These are phyloP conservation scores for Ancistrus triradiatus DNA, from an alignment of 2,113 vertebrate species.

Conservation along the genomic window DNA sequence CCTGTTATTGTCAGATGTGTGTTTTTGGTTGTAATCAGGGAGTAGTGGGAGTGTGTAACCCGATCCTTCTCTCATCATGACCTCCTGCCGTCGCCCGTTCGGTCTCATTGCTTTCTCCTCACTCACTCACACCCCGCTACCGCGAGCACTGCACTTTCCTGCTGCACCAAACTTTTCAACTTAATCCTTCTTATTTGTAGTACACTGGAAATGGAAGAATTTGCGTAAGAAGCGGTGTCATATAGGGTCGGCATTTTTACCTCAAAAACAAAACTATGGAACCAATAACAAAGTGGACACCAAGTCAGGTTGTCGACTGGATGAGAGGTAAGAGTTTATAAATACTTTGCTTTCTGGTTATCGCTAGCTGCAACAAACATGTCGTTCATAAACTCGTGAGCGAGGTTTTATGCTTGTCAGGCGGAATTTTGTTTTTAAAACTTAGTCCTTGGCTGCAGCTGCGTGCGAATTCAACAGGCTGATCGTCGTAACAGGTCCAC, in stretches of 20 bases:
- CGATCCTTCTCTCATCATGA: conserved; percentile 34
- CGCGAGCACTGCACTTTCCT: too few relatives aligned
- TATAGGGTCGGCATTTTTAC: background rate
- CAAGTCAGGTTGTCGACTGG: conserved; percentile 65
- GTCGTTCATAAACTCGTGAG: too few relatives aligned
- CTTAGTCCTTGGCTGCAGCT: too few relatives aligned
- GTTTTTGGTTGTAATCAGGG: background rate
- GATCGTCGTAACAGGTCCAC: too few relatives aligned
- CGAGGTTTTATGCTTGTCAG: too few relatives aligned
- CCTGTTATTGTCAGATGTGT: background rate
- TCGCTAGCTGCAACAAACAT: too few relatives aligned
- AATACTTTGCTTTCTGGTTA: background rate
- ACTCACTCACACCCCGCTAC: background rate
- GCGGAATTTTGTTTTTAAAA: too few relatives aligned
- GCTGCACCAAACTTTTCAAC: too few relatives aligned
- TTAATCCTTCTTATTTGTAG: too few relatives aligned
- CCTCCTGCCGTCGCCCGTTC: background rate
- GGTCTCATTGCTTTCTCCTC: background rate
- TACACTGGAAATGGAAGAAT: background rate
- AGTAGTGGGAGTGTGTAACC: conserved; percentile 37
- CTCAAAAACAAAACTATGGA: conserved; percentile 53
- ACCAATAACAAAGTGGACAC: conserved; percentile 59
- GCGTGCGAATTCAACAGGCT: too few relatives aligned
- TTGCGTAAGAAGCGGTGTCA: background rate
- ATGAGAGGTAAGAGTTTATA: conserved; percentile 58